phyloP scores from a whole-genome alignment of 2,888 invertebrate species.

The Heliothis peltigera region DNA sequence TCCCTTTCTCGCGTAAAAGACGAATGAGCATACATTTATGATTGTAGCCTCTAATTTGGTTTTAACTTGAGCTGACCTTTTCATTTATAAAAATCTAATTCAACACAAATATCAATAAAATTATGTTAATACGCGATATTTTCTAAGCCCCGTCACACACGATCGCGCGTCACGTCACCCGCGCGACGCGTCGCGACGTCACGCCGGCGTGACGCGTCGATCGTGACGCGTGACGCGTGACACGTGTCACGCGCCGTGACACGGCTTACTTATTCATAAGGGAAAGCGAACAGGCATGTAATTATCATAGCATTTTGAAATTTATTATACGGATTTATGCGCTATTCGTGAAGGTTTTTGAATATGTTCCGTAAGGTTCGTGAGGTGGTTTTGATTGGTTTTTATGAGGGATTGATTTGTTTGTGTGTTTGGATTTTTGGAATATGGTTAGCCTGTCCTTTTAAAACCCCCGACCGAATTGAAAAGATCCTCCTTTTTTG shows the following conservation, averaged over 20 bases:
- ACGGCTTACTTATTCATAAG: conserved; percentile 70
- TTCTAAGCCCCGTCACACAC: conserved; percentile 63
- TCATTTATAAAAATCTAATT: conserved; percentile 23
- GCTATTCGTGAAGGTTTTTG: conserved; percentile 50
- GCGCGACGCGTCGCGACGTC: conserved; percentile 63
- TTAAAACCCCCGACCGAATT: too few relatives aligned
- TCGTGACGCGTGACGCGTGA: conserved; percentile 63
- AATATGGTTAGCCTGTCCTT: not conserved
- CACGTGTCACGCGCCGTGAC: conserved; percentile 64
- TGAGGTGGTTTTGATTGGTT: conserved; percentile 37
- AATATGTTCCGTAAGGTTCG: conserved; percentile 40
- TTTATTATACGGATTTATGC: conserved; percentile 62
- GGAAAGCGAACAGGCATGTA: conserved; percentile 65
- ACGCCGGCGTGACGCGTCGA: conserved; percentile 65
- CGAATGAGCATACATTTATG: not conserved
- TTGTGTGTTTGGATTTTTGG: not conserved
- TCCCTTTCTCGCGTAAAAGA: too few relatives aligned
- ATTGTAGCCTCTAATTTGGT: not conserved
- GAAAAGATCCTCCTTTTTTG: too few relatives aligned
- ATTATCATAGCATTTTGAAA: conserved; percentile 66
- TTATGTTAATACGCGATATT: conserved; percentile 56
- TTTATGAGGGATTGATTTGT: conserved; percentile 27
- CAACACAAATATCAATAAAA: conserved; percentile 49
- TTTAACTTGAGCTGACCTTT: not conserved
- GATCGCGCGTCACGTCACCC: conserved; percentile 63